These are phyloP conservation scores for Microtus ochrogaster DNA, from an alignment of 2,113 vertebrate species.

Conservation along the genomic window DNA sequence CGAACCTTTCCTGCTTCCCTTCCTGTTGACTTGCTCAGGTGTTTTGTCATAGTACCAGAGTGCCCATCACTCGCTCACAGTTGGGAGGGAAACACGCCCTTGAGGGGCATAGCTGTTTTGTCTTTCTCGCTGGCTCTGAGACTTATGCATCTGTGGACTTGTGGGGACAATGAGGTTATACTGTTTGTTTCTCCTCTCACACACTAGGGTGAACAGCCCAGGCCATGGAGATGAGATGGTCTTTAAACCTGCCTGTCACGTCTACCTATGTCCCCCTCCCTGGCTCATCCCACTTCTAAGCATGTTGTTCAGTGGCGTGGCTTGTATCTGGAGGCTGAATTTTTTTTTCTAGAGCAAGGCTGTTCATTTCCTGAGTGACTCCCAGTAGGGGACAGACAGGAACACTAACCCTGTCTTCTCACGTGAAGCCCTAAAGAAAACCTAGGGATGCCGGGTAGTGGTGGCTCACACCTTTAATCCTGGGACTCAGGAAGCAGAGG, in stretches of 20 bases:
- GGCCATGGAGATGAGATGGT: too few relatives aligned
- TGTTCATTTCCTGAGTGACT: background rate
- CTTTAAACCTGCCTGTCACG: background rate
- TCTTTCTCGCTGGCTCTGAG: background rate
- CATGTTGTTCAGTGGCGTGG: fast-evolving
- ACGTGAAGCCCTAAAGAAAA: background rate
- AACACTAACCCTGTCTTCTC: background rate
- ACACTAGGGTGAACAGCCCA: background rate
- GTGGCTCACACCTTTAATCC: background rate
- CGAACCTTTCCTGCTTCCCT: background rate
- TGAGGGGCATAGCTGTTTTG: background rate
- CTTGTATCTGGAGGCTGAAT: background rate
- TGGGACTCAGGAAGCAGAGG: background rate
- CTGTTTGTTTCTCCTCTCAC: background rate
- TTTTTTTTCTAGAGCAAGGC: background rate
- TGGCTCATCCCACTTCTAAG: background rate
- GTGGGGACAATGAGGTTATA: background rate
- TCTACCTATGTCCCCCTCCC: background rate
- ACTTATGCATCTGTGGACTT: fast-evolving
- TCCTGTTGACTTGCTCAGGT: background rate
- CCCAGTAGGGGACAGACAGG: background rate
- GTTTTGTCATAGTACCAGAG: background rate
- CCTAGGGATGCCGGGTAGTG: fast-evolving
- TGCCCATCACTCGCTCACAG: background rate
- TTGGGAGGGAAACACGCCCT: background rate